Evolutionary conservation across 2,888 invertebrate genomes (phyloP), one percentile per base, ranked within the genome.

Genomic region (Galeopsomyia nigrocyanea): DNA sequence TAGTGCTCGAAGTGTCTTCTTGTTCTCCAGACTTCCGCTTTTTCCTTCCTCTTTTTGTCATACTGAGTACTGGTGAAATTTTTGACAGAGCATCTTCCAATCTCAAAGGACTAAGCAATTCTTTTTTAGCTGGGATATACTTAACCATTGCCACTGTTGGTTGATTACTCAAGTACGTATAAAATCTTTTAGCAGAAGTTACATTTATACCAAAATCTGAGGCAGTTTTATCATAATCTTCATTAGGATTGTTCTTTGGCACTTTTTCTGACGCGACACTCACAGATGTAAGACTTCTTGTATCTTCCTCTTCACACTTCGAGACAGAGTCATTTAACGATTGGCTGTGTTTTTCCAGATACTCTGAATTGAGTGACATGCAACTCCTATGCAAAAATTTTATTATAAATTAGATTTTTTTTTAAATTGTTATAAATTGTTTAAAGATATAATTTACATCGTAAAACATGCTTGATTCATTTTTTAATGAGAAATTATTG

Each of bases 121-220:
- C 57, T 55, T 46, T 57, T 58, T 70, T 71, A 9, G 67, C 26
- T 50, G 6, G 16, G 9, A 14, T 6, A 9, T n/a, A 47, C 53
- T 46, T 73, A 10, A 57, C 26, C 5, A 74, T 51, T 39, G 55
- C 22, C 26, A 71, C 56, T 60, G 17, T 6, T 10, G 70, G 60
- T 60, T 17, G 31, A 46, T 14, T 71, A 57, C 26, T 61, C 3
- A 74, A 31, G 51, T 68, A 60, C 0, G 22, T 19, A 14, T 68
- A 46, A 51, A 69, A 53, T 21, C 69, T 67, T 60, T 67, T 19
- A 16, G 21, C 74, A 26, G 19, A 50, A 19, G 9, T 7, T 22
- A 60, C 0, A 22, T 39, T 67, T 46, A 74, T 68, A 3, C 21
- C 13, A 64, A 50, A 68, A 9, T 50, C 2, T 53, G 19, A 7